Evolutionary conservation across 2,888 invertebrate genomes (phyloP).

Genomic region (Ormyrus thymus): DNA sequence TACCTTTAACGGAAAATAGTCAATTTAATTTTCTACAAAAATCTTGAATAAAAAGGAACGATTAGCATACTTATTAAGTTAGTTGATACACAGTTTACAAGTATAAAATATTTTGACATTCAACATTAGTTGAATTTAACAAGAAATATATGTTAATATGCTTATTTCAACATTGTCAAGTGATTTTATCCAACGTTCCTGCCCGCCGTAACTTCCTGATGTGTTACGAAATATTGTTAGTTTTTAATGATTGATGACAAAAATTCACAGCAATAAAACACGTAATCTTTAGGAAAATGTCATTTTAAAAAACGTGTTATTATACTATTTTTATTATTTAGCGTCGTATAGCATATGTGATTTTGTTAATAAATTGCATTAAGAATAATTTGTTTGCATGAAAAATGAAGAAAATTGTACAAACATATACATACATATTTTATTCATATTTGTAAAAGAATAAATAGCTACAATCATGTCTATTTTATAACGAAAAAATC

Average conservation of each 20-base stretch:
- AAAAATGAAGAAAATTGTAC: constrained; percentile 47
- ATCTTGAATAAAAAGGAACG: constrained; percentile 37
- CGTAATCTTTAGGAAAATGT: constrained; percentile 12
- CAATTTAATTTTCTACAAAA: constrained; percentile 21
- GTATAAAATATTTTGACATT: constrained; percentile 40
- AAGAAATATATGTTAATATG: constrained; percentile 27
- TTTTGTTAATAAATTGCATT: constrained; percentile 27
- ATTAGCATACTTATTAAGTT: constrained; percentile 41
- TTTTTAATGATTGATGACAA: constrained; percentile 35
- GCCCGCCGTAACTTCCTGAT: constrained; percentile 35
- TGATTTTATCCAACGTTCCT: constrained; percentile 51
- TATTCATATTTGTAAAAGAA: constrained; percentile 46
- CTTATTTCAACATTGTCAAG: constrained; percentile 45
- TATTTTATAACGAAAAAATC: constrained; percentile 50
- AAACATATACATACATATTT: constrained; percentile 52
- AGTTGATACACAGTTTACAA: constrained; percentile 37
- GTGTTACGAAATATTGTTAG: constrained; percentile 41
- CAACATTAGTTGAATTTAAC: constrained; percentile 21
- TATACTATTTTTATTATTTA: constrained; percentile 26
- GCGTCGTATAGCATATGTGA: constrained; percentile 10
- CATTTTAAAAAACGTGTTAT: constrained; percentile 16
- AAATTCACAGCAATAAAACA: constrained; percentile 42
- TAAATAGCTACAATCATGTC: constrained; percentile 36
- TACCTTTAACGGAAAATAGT: constrained; percentile 21
- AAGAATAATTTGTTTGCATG: constrained; percentile 24